Evolutionary conservation across 2,888 invertebrate genomes (phyloP), one percentile per base, ranked within the genome.

Genomic region (Malachius bipustulatus): DNA sequence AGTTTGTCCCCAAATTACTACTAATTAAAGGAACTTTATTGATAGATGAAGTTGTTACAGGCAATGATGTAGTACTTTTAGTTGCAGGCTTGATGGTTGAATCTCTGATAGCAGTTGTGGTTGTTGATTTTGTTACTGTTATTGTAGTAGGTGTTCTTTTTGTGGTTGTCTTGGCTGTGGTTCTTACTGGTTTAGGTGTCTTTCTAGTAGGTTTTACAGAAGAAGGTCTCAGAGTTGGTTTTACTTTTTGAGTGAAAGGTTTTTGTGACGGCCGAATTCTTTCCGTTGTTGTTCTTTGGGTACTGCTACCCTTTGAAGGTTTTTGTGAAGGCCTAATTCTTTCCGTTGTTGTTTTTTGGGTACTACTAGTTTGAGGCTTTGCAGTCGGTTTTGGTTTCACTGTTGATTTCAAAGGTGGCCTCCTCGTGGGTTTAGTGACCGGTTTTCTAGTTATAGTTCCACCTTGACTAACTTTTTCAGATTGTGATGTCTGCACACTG

Each of bases 131-230:
- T 35, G 40, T 39, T 14, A 40, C 41, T 4, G 49, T 40, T 2
- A 41, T 45, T 2, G 42, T 41, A 9, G 44, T 41, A 8, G 54
- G 47, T 35, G 42, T 46, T 12, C 38, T 28, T 4, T 45, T 47
- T n/a, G 47, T 30, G 37, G 46, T 45, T 30, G 51, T 49, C 32
- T 48, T 51, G 4, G 47, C 51, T 33, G 44, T 38, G 44, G 48
- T 37, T 16, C 33, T 34, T 16, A 32, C 41, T 14, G 43, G 39
- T 38, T 37, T 45, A 6, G 47, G 47, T 19, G 43, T 47, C 10
- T 47, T 49, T 24, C 44, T 33, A 6, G n/a, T 9, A 6, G 33
- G 33, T 28, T 27, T 28, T 9, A 6, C 11, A 4, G 9, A 32
- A 13, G 3, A 2, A 34, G 27, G 2, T 39, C 12, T 41, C 11